Conservation (phyloP, 2,113 vertebrate genomes). For the Siniperca chuatsi region DNA sequence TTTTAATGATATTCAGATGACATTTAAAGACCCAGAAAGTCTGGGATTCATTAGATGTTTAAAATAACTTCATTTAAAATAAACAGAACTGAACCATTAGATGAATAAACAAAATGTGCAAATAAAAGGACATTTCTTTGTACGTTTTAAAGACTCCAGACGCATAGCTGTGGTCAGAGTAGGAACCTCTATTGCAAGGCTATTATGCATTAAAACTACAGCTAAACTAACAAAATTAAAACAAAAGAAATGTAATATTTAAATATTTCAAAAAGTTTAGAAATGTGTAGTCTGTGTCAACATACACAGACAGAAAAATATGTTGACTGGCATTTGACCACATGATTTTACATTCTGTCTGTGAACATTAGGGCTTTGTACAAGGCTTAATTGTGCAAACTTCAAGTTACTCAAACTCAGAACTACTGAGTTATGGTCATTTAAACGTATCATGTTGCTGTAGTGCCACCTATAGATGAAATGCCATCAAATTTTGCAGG, state of each 20-base stretch:
- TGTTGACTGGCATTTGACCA: no score
- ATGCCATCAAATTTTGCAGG: neutral
- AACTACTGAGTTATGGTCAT: neutral
- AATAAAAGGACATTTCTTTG: neutral
- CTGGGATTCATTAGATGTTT: neutral
- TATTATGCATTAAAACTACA: neutral
- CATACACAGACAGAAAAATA: neutral
- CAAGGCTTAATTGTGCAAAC: neutral
- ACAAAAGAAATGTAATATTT: neutral
- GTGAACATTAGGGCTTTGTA: neutral
- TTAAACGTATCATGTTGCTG: neutral
- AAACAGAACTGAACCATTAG: neutral
- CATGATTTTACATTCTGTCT: neutral
- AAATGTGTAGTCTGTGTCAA: neutral
- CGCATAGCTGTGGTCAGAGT: neutral
- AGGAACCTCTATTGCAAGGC: neutral
- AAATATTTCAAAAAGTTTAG: neutral
- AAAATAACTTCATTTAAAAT: neutral
- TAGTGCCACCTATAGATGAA: neutral
- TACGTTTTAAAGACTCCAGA: neutral
- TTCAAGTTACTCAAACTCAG: neutral
- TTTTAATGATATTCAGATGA: neutral
- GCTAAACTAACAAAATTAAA: neutral
- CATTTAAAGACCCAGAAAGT: no score
- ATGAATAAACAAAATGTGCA: neutral